Conservation (phyloP, 2,888 invertebrate species). For the Clistopyga incitator region DNA sequence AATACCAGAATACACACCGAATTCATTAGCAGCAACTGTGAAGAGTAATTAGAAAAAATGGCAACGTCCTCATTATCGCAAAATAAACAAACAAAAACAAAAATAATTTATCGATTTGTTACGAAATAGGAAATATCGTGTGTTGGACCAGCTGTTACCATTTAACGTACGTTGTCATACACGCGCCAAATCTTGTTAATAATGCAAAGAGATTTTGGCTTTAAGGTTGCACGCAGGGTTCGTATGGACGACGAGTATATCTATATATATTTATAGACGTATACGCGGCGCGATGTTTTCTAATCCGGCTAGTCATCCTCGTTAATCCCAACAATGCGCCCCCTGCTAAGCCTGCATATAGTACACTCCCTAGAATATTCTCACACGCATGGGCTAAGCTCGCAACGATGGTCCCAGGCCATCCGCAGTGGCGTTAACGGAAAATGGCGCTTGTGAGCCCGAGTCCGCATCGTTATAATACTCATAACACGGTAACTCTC, state of each 20-base stretch:
- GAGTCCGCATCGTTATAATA: slow-evolving; percentile 52
- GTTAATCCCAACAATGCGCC: slow-evolving; percentile 66
- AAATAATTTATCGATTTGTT: too few species aligned
- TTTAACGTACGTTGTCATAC: slow-evolving; percentile 15
- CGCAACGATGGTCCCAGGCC: slow-evolving; percentile 37
- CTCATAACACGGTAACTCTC: slow-evolving; percentile 52
- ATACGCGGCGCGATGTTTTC: slow-evolving; percentile 55
- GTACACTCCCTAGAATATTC: slow-evolving; percentile 30
- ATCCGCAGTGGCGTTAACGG: slow-evolving; percentile 50
- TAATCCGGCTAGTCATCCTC: slow-evolving; percentile 68
- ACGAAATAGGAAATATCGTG: background rate
- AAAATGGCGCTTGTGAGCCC: slow-evolving; percentile 44
- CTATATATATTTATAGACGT: slow-evolving; percentile 28
- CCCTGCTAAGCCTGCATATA: slow-evolving; percentile 23
- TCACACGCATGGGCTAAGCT: slow-evolving; percentile 39
- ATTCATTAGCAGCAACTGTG: too few species aligned
- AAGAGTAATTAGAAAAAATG: too few species aligned
- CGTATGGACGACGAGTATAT: background rate
- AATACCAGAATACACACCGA: too few species aligned
- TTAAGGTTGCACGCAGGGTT: slow-evolving; percentile 10
- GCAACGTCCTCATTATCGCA: too few species aligned
- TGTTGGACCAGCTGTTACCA: background rate
- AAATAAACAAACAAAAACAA: too few species aligned
- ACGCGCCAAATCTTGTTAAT: slow-evolving; percentile 65
- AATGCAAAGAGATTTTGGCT: slow-evolving; percentile 52